Evolutionary conservation across 2,797 vertebrate genomes (phyloP).

Genomic region (Pseudochirops corinnae): DNA sequence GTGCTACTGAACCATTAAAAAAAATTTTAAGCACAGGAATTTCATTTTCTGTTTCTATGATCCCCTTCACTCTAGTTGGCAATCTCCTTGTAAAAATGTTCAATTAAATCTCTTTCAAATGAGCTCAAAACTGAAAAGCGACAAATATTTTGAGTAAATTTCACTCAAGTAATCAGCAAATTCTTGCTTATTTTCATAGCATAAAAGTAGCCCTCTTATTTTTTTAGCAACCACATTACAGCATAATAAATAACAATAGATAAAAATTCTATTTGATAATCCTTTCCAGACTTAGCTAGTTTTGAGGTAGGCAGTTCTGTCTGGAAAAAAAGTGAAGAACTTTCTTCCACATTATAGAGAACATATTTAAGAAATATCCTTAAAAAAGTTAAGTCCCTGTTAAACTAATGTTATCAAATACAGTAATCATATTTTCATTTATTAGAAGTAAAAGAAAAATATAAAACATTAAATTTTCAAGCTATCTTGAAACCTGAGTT

Average conservation of each 20-base stretch:
- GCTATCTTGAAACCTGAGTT: background rate
- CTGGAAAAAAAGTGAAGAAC: conserved; percentile 3
- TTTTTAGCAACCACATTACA: conserved; percentile 35
- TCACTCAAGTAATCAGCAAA: conserved; percentile 11
- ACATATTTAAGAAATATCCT: background rate
- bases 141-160: conserved; percentile 44
- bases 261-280: conserved; percentile 25
- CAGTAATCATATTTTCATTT: background rate
- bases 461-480: conserved; percentile 29
- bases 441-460: conserved; percentile 14
- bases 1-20: conserved; percentile 24
- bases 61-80: conserved; percentile 34
- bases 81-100: background rate
- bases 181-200: background rate
- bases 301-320: conserved; percentile 34
- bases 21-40: conserved; percentile 45
- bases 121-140: conserved; percentile 42
- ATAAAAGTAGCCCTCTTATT: conserved; percentile 44
- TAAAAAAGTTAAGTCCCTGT: background rate
- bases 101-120: conserved; percentile 17
- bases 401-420: background rate
- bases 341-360: background rate
- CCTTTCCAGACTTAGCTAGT: conserved; percentile 32
- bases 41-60: conserved; percentile 45
- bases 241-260: conserved; percentile 9